Evolutionary conservation across 2,113 vertebrate genomes (phyloP), one percentile per base, ranked within the genome.

Genomic region (Fulica atra): DNA sequence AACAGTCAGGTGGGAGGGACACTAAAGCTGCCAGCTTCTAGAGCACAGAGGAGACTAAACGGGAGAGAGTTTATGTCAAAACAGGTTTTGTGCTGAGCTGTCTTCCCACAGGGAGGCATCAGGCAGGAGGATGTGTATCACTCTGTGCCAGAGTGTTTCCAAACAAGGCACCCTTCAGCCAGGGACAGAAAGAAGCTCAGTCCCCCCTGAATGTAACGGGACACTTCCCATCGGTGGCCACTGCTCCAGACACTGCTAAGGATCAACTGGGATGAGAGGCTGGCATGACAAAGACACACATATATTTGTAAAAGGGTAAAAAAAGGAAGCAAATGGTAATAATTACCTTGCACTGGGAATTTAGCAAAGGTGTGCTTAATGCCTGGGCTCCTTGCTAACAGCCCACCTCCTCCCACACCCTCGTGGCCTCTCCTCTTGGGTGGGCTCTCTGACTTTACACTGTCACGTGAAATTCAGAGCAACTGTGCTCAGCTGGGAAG

Each of bases 371-470:
- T 87, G 86, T 86, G 86, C 70, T 48, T 92, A 96, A 95, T 91
- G 83, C 64, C 51, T 42, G 48, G 53, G 44, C 71, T 72, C 57
- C 46, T 42, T 46, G 81, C 76, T 83, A 54, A 59, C 48, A 86
- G 59, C 76, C 38, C 1, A 1, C 53, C 46, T 64, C 3, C 46
- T 93, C 71, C 60, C 86, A 33, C 76, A 15, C 72, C 25, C 64
- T 0, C 13, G 31, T 33, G 91, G 80, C 83, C 56, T 92, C 69
- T 87, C 20, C 73, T 86, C 91, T 23, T 95, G 92, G 94, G 94
- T 95, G 96, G 92, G 81, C 95, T 93, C 48, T 44, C 66, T 53
- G 38, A 48, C 88, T 90, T 92, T 84, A 79, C 95, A 81, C 77
- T 7, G 3, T 35, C 2, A 0, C 81, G 88, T 71, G 81, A 93